Conservation (phyloP, 2,113 vertebrate species). For the Ochotona curzoniae region DNA sequence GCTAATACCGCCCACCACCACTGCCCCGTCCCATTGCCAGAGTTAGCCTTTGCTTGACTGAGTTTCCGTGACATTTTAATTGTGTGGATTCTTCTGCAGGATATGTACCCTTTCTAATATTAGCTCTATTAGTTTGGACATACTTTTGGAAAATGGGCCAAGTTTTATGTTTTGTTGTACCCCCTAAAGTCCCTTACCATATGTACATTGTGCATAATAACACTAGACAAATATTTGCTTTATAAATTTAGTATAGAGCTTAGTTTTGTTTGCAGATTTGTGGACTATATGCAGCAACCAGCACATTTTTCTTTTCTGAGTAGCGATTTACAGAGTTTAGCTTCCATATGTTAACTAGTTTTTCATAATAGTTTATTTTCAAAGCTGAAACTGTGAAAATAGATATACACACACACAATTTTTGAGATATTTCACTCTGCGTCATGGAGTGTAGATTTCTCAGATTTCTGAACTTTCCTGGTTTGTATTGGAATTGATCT, state of each 20-base stretch:
- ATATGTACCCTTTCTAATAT: not conserved
- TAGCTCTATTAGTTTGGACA: not conserved
- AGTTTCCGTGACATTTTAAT: not conserved
- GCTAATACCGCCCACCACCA: not conserved
- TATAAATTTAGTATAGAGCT: not conserved
- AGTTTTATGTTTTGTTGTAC: slow-evolving; percentile 7
- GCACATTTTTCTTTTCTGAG: not conserved
- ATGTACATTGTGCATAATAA: not conserved
- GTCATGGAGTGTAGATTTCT: not conserved
- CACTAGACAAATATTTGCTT: slow-evolving; percentile 25
- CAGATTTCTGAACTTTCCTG: slow-evolving; percentile 38
- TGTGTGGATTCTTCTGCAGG: not conserved
- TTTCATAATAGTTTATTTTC: slow-evolving; percentile 21
- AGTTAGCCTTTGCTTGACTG: not conserved
- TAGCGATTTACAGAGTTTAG: slow-evolving; percentile 45
- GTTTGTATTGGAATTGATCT: slow-evolving; percentile 38
- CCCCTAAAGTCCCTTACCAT: not conserved
- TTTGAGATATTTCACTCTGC: not conserved
- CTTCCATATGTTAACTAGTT: not conserved
- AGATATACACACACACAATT: not conserved
- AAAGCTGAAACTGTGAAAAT: slow-evolving; percentile 9
- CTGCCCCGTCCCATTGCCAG: not conserved
- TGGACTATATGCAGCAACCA: not conserved
- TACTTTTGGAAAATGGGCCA: not conserved
- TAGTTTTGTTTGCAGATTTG: not conserved